Conservation (phyloP, 2,113 vertebrate species). For the Cebus imitator region DNA sequence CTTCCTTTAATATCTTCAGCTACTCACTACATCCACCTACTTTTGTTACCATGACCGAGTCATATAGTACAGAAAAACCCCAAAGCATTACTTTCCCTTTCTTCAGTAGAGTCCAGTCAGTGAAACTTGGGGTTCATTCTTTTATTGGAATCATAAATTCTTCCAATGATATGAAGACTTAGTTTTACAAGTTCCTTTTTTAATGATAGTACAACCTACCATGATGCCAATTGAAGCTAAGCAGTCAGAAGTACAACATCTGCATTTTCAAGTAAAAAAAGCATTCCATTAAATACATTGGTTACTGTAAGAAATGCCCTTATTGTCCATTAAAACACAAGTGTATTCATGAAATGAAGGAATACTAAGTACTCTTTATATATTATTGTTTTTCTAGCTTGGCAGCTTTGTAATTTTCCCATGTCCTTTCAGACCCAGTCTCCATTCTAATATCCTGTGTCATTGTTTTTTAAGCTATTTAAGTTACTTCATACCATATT, state of each 20-base stretch:
- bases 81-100: conserved; percentile 72
- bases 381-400: conserved; percentile 3
- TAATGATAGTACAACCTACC: conserved; percentile 60
- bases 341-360: conserved; percentile 40
- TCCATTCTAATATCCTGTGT: conserved; percentile 8
- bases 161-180: conserved; percentile 74
- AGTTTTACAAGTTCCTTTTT: conserved; percentile 78
- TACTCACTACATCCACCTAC: conserved; percentile 57
- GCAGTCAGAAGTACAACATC: conserved; percentile 37
- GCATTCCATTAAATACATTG: neutral
- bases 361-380: neutral
- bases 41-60: conserved; percentile 78
- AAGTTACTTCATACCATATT: neutral
- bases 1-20: conserved; percentile 79
- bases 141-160: conserved; percentile 85
- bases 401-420: conserved; percentile 25
- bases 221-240: conserved; percentile 59
- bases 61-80: conserved; percentile 77
- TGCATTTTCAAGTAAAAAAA: conserved; percentile 40
- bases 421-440: neutral
- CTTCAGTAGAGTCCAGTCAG: conserved; percentile 68
- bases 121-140: conserved; percentile 77
- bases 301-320: conserved; percentile 8
- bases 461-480: neutral
- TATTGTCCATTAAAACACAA: neutral